Conservation (phyloP, 2,113 vertebrate genomes). For the Chlamydotis undulata region DNA sequence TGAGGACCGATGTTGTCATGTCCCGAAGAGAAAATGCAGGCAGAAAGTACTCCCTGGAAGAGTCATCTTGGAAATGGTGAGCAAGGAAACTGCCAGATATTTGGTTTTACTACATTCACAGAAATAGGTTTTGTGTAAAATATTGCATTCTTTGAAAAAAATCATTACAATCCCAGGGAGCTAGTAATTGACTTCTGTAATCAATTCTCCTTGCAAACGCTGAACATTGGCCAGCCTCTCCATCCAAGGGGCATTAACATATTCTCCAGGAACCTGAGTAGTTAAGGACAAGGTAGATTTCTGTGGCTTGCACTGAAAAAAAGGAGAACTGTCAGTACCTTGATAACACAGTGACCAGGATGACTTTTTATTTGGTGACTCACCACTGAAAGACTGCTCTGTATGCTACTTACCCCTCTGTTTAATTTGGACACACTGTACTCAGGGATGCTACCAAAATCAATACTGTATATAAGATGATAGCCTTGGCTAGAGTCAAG, state of each 20-base stretch:
- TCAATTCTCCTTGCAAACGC: neutral
- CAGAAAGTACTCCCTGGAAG: neutral
- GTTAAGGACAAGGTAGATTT: neutral
- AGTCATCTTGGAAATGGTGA: neutral
- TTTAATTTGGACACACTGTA: slow-evolving; percentile 25
- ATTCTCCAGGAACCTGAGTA: neutral
- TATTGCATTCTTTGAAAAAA: neutral
- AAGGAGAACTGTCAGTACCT: neutral
- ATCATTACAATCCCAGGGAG: neutral
- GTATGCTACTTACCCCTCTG: neutral
- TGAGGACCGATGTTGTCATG: neutral
- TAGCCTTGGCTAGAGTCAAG: neutral
- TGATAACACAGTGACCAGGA: neutral
- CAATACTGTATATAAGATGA: neutral
- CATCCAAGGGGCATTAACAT: neutral
- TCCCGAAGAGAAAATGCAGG: neutral
- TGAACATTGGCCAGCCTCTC: neutral
- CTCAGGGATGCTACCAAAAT: slow-evolving; percentile 27
- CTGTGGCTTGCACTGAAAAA: neutral
- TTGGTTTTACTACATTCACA: neutral
- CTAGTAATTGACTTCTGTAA: neutral
- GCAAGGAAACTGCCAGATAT: neutral
- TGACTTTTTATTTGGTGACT: neutral
- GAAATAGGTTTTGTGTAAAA: neutral
- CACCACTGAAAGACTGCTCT: neutral